These are phyloP conservation scores for Plagiodera versicolora DNA, from an alignment of 2,888 invertebrate genomes.

Conservation along the genomic window DNA sequence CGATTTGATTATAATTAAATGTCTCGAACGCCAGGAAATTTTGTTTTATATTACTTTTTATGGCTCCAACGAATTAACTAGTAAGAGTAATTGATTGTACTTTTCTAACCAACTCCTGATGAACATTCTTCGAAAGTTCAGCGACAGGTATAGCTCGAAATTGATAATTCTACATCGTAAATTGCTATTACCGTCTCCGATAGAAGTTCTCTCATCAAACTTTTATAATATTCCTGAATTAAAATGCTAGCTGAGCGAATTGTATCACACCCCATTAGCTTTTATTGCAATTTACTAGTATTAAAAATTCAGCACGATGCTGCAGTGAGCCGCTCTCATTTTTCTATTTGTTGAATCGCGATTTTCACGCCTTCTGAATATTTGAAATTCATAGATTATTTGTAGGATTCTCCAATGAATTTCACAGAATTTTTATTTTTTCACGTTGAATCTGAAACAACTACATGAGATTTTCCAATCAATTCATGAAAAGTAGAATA, in stretches of 20 bases:
- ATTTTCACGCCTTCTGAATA: background rate
- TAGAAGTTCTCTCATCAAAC: background rate
- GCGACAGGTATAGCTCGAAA: background rate
- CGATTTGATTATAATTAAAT: no score
- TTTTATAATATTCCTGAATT: slow-evolving; percentile 40
- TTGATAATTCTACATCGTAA: background rate
- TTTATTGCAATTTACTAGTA: slow-evolving; percentile 48
- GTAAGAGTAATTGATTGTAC: background rate
- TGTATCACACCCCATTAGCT: slow-evolving; percentile 44
- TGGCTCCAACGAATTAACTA: no score
- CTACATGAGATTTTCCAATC: no score
- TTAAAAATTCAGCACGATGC: slow-evolving; percentile 40
- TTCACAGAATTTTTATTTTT: no score
- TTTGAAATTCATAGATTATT: no score
- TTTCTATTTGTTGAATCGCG: background rate
- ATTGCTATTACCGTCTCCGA: background rate
- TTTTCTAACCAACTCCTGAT: background rate
- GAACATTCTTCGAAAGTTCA: background rate
- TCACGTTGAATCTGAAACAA: no score
- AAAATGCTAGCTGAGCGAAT: slow-evolving; percentile 42
- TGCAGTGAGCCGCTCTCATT: slow-evolving; percentile 18
- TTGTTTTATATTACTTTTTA: no score
- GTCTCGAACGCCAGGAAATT: no score
- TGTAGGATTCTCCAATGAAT: no score
- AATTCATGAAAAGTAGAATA: no score